Evolutionary conservation across 2,797 vertebrate genomes (phyloP), one percentile per base, ranked within the genome.

Genomic region (Dicrostonyx torquatus): DNA sequence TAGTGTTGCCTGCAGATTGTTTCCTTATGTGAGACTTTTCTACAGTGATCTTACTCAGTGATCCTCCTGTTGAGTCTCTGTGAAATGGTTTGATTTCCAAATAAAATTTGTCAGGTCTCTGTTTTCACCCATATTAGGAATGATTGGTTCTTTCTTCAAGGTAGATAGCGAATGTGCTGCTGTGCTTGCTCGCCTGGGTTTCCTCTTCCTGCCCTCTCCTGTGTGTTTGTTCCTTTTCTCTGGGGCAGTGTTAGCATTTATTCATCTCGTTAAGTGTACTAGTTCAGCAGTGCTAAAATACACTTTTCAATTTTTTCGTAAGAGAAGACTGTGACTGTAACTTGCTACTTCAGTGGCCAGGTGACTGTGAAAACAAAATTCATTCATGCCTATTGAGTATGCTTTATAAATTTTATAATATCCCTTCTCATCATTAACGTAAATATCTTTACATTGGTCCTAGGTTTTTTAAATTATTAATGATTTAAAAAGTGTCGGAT

Each of bases 381-480:
- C 17, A 58, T 0, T 45, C 68, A 26, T 76, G 43, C 12, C 84
- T 89, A 5, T 86, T 91, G 60, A 92, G 26, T 72, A 55, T 79
- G 13, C 55, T n/a, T 79, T 94, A 34, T 1, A 58, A 5, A 68
- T 77, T 37, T 31, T 43, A 4, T 50, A 45, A 18, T 48, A 50
- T 4, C 29, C 40, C 85, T 94, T 77, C 70, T 85, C 50, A 60
- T 84, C 10, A 9, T 89, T 68, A 22, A 84, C 82, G 45, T 77
- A 60, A 45, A 68, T 93, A 79, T 73, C 68, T 53, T 79, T 88
- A 43, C 40, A 14, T 66, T 78, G 9, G 45, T 68, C 31, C 12
- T 77, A n/a, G 17, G 34, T 68, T 93, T 95, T 66, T 94, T 89
- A 62, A 60, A 88, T 18, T n/a, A 45, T 66, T 93, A 58, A 22